Conservation (phyloP, 2,797 vertebrate genomes). For the Brachyrhaphis roseni region DNA sequence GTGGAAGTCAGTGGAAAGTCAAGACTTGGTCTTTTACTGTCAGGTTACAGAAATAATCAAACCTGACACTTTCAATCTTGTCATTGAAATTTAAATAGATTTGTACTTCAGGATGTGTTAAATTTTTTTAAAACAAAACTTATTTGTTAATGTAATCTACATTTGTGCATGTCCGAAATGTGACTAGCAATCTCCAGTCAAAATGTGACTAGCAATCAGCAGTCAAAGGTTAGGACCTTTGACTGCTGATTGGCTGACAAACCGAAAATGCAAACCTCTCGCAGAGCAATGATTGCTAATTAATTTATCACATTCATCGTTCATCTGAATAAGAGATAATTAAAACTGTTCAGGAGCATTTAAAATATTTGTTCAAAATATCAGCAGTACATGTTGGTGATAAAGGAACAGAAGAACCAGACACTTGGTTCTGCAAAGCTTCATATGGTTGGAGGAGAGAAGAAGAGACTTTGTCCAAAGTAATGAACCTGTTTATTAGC, state of each 20-base stretch:
- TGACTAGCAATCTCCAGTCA: too few species aligned
- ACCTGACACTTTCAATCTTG: neutral
- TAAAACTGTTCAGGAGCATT: neutral
- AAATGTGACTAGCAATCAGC: too few species aligned
- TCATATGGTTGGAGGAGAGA: neutral
- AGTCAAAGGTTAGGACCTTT: too few species aligned
- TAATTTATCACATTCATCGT: neutral
- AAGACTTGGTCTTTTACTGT: neutral
- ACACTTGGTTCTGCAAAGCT: neutral
- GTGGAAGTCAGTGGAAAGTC: conserved; percentile 41
- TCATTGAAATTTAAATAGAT: neutral
- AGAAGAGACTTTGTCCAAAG: neutral
- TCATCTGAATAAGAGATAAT: neutral
- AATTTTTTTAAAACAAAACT: neutral
- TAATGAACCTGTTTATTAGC: neutral
- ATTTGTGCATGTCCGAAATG: neutral
- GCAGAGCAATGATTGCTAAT: neutral
- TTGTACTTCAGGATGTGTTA: neutral
- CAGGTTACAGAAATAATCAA: neutral
- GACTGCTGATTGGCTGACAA: neutral
- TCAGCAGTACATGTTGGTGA: neutral
- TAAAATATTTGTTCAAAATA: neutral
- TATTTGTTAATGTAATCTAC: neutral
- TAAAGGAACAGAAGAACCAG: neutral
- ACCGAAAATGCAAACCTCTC: neutral